Conservation (phyloP, 1,140 invertebrate species). For the Pogonomyrmex barbatus region DNA sequence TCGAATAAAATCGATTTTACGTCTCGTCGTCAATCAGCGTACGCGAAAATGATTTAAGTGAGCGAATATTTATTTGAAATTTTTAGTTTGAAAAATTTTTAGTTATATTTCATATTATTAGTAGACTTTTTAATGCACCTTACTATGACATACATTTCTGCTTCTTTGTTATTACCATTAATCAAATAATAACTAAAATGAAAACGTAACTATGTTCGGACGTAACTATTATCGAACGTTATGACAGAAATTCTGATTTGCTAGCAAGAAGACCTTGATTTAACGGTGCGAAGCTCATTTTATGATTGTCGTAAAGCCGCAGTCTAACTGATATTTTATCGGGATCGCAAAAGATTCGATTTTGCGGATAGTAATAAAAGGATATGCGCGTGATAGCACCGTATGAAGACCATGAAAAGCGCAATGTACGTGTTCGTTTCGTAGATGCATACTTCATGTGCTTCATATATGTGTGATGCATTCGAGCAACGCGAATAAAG, state of each 20-base stretch:
- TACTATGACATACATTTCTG: neutral
- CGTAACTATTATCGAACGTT: neutral
- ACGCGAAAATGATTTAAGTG: neutral
- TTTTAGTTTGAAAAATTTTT: neutral
- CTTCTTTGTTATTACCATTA: neutral
- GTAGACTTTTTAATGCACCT: neutral
- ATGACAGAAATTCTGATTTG: constrained; percentile 16
- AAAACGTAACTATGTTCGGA: neutral
- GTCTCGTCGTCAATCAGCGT: neutral
- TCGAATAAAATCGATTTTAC: neutral
- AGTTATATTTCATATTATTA: neutral
- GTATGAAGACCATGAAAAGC: constrained; percentile 6
- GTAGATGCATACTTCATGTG: neutral
- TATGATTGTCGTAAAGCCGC: constrained; percentile 70
- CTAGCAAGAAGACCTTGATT: neutral
- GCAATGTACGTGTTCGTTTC: neutral
- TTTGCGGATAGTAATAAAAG: constrained; percentile 49
- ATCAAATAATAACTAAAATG: neutral
- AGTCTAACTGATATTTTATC: constrained; percentile 69
- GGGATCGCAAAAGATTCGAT: constrained; percentile 45
- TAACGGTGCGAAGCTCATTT: constrained; percentile 60
- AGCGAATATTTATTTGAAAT: neutral
- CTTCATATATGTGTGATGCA: neutral
- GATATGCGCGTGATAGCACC: neutral
- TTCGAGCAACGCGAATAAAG: neutral